Percentiles rank a stretch among this genome's conserved stretches.
Evolutionary conservation across 2,797 vertebrate species (phyloP).

Genomic region (Hydrolagus colliei): DNA sequence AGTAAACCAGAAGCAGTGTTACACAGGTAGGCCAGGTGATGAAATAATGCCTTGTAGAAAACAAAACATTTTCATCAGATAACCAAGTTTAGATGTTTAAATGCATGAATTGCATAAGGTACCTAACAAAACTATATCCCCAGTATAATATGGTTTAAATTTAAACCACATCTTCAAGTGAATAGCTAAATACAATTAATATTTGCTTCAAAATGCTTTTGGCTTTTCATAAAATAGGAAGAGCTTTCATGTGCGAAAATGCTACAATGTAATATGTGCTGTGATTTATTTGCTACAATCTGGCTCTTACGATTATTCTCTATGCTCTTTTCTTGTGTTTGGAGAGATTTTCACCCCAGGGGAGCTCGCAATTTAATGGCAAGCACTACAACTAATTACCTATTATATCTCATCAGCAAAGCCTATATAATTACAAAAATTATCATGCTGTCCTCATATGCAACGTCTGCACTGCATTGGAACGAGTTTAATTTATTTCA

Average conservation of each 20-base stretch:
- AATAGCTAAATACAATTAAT: neutral
- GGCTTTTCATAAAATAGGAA: neutral
- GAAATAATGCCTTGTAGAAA: no score
- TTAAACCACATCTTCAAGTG: neutral
- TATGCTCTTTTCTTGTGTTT: neutral
- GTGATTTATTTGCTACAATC: constrained; percentile 19
- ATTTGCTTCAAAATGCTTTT: neutral
- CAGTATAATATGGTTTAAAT: neutral
- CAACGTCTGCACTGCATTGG: constrained; percentile 9
- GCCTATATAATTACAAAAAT: constrained; percentile 28
- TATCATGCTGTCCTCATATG: constrained; percentile 24
- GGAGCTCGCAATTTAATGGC: neutral
- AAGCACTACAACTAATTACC: constrained; percentile 26
- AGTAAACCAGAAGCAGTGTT: neutral
- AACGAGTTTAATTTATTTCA: neutral
- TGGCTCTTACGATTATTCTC: constrained; percentile 9
- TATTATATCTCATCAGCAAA: constrained; percentile 25
- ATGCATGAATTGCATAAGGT: neutral
- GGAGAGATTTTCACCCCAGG: constrained; percentile 20
- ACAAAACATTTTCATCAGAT: no score
- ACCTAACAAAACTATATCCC: neutral
- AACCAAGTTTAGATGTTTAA: no score
- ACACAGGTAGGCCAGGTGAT: neutral
- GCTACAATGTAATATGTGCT: neutral
- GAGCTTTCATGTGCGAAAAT: neutral